A percentile compares a stretch with the other conserved stretches of the same genome.
phyloP scores from a whole-genome alignment of 92 coral and sea anemone species.

The Bergia sp. region DNA sequence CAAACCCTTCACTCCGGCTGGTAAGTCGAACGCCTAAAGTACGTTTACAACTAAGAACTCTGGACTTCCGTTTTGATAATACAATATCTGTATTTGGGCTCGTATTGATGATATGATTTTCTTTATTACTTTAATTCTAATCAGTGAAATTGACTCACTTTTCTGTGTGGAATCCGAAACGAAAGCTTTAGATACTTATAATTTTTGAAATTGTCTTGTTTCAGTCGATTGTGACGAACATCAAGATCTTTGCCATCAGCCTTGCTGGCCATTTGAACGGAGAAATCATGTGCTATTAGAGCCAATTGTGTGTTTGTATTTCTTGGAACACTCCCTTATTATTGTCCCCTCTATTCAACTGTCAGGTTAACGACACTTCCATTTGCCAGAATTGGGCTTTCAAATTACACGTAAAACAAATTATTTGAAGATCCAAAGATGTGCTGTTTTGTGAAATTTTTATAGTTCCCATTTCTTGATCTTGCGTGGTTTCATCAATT shows the following conservation, averaged over 20 bases:
- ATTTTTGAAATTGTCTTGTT: background rate
- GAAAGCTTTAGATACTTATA: background rate
- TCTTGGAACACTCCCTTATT: constrained; percentile 40
- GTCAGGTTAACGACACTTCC: background rate
- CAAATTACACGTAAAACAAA: background rate
- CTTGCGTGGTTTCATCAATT: background rate
- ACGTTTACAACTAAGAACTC: background rate
- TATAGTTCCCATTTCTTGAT: background rate
- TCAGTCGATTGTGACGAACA: background rate
- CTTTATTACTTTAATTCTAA: background rate
- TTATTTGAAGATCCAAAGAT: background rate
- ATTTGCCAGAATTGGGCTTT: constrained; percentile 10
- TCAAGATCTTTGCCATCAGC: background rate
- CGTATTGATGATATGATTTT: constrained; percentile 22
- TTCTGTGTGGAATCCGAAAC: background rate
- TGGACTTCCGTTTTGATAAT: constrained; percentile 17
- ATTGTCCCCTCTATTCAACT: background rate
- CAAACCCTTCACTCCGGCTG: constrained; percentile 20
- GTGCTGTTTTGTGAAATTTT: background rate
- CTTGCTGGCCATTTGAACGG: background rate
- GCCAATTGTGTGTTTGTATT: background rate
- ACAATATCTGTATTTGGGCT: background rate
- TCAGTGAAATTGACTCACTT: background rate
- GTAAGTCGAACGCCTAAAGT: constrained; percentile 4
- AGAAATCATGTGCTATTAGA: background rate